Evolutionary conservation across 92 coral and sea anemone genomes (phyloP), one percentile per base, ranked within the genome.

Genomic region (Zoanthus solanderi): DNA sequence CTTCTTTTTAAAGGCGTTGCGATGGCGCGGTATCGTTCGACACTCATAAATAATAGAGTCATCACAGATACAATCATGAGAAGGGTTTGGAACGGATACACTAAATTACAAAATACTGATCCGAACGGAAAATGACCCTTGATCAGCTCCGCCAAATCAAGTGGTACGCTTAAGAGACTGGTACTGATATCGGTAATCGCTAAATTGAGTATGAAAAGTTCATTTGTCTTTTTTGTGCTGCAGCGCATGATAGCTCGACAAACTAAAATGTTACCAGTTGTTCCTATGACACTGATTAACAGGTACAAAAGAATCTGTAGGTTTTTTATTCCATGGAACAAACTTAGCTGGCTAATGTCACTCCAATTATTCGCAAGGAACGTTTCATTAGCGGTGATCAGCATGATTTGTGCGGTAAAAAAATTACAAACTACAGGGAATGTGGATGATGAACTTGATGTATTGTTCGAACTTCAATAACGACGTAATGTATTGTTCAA

Each of bases 81-180:
- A 28, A 94, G 60, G 9, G 96, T 92, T 78, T 94, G 96, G 29
- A 92, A 66, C 7, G 96, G 96, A 52, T 94, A 94, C 13, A 94
- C 88, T n/a, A 94, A 46, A 60, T 89, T 84, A 42, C 96, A 94
- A 76, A 94, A 48, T 13, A 84, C 80, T 0, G 67, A 13, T 0
- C 96, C 96, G 75, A 94, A 80, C 0, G 88, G 90, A 57, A 94
- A 92, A 17, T 61, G 73, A 16, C 85, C 87, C 8, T 67, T 57
- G n/a, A 94, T 46, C 84, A 87, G 88, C 57, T 94, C 94, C 6
- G 84, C 86, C 52, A 94, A 34, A 42, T 94, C 96, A 17, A 92
- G 75, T 9, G 96, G 94, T 7, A 94, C 80, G 28, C 96, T 91
- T 18, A 93, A 9, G 5, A 79, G 84, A 23, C 96, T 84, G 28